Evolutionary conservation across 2,113 vertebrate species (phyloP).

Genomic region (Reinhardtius hippoglossoides): DNA sequence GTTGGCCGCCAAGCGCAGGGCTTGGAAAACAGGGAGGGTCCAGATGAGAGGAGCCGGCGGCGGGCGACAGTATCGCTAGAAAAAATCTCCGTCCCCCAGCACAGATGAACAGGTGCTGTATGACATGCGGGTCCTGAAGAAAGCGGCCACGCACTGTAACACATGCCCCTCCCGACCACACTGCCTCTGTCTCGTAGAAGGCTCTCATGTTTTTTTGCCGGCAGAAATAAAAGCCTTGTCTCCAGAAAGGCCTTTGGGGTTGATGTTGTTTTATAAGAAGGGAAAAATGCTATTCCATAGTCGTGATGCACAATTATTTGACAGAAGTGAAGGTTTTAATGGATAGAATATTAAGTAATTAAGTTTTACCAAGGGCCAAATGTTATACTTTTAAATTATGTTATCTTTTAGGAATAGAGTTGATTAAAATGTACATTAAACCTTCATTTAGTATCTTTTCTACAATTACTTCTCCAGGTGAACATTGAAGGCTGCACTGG

Average conservation of each 20-base stretch:
- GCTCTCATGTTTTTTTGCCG: neutral
- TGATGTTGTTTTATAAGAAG: neutral
- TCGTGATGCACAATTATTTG: neutral
- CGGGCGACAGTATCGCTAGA: conserved; percentile 48
- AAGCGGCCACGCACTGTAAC: conserved; percentile 25
- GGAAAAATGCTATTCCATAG: conserved; percentile 1
- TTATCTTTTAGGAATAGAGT: neutral
- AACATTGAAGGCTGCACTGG: conserved; percentile 6
- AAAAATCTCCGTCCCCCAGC: conserved; percentile 63
- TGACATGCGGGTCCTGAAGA: conserved; percentile 69
- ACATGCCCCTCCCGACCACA: neutral
- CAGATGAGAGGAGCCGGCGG: conserved; percentile 35
- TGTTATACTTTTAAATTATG: neutral
- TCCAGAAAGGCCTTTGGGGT: conserved; percentile 12
- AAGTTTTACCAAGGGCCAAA: too few relatives aligned
- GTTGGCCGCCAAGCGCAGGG: conserved; percentile 24
- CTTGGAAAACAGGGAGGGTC: conserved; percentile 17
- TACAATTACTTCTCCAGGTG: neutral
- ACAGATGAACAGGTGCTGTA: conserved; percentile 81
- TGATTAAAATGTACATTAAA: neutral
- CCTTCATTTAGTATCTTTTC: neutral
- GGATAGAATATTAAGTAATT: too few relatives aligned
- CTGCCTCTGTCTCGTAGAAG: neutral
- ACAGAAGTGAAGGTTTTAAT: neutral
- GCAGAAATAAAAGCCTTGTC: conserved; percentile 23